phyloP scores from a whole-genome alignment of 2,113 vertebrate genomes.

The Dendropsophus ebraccatus region DNA sequence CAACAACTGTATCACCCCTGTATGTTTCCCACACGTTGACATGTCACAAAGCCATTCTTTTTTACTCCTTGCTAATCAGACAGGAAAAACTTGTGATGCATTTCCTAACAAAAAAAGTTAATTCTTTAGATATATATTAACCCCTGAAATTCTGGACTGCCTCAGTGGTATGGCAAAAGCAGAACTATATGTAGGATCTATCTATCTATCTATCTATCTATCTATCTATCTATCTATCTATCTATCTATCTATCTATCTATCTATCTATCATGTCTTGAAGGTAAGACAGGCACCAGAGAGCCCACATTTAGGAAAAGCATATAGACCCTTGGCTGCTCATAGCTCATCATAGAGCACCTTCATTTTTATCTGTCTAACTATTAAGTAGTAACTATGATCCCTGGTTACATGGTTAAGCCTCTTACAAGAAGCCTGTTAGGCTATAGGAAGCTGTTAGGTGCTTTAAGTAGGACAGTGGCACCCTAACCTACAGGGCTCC shows the following conservation, averaged over 20 bases:
- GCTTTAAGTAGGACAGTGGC: no score
- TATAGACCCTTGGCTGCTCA: no score
- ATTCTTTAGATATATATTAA: constrained; percentile 58
- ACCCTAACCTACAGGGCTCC: neutral
- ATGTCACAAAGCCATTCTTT: constrained; percentile 51
- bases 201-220: neutral
- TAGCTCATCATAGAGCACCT: no score
- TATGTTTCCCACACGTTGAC: constrained; percentile 54
- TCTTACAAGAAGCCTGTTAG: no score
- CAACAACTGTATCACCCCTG: constrained; percentile 30
- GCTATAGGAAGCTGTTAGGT: no score
- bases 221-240: neutral
- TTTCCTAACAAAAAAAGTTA: constrained; percentile 49
- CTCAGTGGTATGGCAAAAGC: neutral
- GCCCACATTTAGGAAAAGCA: no score
- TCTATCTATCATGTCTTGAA: neutral
- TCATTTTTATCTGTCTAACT: no score
- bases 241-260: neutral
- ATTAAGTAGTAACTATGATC: no score
- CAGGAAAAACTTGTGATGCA: constrained; percentile 56
- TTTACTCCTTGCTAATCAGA: constrained; percentile 39
- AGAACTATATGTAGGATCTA: neutral
- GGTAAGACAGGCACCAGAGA: no score
- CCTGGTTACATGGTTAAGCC: no score
- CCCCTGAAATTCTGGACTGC: neutral